Evolutionary conservation across 2,797 vertebrate species (phyloP).

Genomic region (Myotis daubentonii): DNA sequence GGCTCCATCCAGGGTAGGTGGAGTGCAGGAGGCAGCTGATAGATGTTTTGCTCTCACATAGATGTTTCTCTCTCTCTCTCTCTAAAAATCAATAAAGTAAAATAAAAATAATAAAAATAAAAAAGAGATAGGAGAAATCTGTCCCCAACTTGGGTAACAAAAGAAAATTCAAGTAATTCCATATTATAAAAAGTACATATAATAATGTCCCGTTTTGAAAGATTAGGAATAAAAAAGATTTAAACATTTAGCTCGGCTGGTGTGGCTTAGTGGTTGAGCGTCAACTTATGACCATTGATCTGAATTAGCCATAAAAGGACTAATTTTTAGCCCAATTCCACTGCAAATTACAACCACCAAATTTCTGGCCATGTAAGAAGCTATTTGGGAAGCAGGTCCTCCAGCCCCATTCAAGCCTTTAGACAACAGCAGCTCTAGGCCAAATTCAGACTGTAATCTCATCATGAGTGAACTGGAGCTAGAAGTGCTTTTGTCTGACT

Average conservation of each 20-base stretch:
- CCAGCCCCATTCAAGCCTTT: background rate
- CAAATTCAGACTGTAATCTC: background rate
- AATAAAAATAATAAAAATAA: background rate
- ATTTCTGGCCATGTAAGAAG: background rate
- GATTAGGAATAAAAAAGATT: background rate
- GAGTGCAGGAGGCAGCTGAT: background rate
- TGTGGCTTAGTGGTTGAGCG: no score
- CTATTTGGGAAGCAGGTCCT: background rate
- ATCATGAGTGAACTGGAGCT: background rate
- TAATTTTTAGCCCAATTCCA: background rate
- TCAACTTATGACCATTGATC: background rate
- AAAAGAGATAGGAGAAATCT: background rate
- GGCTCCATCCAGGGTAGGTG: background rate
- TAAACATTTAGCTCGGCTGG: background rate
- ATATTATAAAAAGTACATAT: background rate
- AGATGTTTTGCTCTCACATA: background rate
- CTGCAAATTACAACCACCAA: background rate
- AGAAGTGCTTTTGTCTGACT: background rate
- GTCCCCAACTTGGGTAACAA: background rate
- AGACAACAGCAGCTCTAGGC: background rate
- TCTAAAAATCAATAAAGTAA: background rate
- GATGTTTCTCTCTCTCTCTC: background rate
- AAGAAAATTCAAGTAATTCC: slow-evolving; percentile 32
- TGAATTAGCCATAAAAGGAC: background rate
- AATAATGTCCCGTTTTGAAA: background rate